Conservation (phyloP, 2,113 vertebrate species). For the Propithecus coquereli region DNA sequence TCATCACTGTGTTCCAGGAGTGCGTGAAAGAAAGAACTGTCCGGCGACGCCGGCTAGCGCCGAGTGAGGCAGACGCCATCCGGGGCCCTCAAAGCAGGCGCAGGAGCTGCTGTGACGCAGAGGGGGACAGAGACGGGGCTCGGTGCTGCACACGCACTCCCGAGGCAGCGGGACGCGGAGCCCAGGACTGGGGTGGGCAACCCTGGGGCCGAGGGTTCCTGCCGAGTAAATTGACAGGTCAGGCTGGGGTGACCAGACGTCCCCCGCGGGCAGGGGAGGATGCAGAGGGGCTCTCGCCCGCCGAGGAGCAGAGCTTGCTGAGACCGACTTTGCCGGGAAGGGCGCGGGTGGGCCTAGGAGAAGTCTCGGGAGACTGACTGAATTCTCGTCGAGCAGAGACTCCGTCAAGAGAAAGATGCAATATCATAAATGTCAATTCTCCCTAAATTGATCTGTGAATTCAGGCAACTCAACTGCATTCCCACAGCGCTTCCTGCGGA, state of each 20-base stretch:
- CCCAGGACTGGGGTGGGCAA: not conserved
- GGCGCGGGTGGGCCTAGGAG: no score
- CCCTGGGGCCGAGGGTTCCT: not conserved
- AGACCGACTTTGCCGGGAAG: no score
- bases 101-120: no score
- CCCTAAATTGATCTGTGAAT: not conserved
- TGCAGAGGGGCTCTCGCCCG: not conserved
- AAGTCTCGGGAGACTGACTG: not conserved
- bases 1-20: rapidly evolving
- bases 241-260: not conserved
- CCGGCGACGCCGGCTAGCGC: no score
- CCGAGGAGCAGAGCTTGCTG: not conserved
- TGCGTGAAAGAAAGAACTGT: not conserved
- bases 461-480: not conserved
- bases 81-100: not conserved
- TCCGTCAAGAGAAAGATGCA: not conserved
- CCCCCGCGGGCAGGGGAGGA: no score
- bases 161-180: not conserved
- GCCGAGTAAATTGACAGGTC: not conserved
- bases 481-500: not conserved
- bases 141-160: not conserved
- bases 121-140: not conserved
- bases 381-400: not conserved
- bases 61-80: no score
- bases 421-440: rapidly evolving